phyloP scores from a whole-genome alignment of 2,888 invertebrate genomes.

The Hipparchia sbordonii region DNA sequence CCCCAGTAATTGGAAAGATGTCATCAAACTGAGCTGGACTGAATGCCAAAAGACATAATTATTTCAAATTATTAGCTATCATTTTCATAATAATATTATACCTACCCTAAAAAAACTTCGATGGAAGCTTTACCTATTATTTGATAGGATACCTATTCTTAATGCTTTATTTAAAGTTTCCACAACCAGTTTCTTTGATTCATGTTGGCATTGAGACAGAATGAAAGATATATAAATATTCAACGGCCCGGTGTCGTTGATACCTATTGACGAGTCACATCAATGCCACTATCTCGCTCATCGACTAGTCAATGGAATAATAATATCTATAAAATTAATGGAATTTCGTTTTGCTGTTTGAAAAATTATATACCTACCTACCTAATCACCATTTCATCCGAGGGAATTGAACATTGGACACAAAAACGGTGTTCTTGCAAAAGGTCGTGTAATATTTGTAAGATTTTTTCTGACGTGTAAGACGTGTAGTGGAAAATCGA shows the following conservation, averaged over 20 bases:
- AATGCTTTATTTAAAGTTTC: constrained; percentile 25
- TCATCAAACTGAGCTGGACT: no score
- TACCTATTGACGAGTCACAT: constrained; percentile 19
- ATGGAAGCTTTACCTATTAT: neutral
- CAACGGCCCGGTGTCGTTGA: constrained; percentile 28
- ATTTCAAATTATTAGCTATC: no score
- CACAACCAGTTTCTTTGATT: constrained; percentile 27
- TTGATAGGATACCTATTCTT: neutral
- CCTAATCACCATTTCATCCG: no score
- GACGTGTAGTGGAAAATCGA: no score
- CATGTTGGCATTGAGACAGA: constrained; percentile 33
- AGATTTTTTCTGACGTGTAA: no score
- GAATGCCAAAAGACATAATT: no score
- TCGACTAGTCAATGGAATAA: constrained; percentile 23
- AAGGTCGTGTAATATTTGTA: no score
- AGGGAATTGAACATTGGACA: no score
- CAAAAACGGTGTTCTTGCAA: no score
- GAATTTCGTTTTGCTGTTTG: constrained; percentile 11
- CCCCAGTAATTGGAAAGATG: no score
- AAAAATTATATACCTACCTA: neutral
- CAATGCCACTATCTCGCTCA: constrained; percentile 22
- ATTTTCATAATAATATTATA: no score
- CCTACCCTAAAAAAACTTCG: no score
- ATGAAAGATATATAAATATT: constrained; percentile 34
- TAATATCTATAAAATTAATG: constrained; percentile 9